Evolutionary conservation across 2,797 vertebrate species (phyloP).

Genomic region (Pampus argenteus): DNA sequence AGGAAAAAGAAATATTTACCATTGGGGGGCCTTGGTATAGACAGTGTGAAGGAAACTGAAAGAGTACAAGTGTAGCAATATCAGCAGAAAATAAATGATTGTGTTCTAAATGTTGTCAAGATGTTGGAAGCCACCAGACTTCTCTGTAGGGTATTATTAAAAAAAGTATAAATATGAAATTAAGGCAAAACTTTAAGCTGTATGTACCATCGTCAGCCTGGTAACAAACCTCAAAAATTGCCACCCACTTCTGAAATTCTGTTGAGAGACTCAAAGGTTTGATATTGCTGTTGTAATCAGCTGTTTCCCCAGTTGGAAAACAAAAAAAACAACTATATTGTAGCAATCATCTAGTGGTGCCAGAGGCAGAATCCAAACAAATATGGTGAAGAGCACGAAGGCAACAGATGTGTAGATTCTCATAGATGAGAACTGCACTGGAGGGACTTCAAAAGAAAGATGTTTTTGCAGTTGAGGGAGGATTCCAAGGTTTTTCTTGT

Average conservation of each 20-base stretch:
- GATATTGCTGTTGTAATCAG: not conserved
- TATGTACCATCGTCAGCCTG: not conserved
- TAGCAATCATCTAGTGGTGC: not conserved
- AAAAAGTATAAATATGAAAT: conserved; percentile 1
- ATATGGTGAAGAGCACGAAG: not conserved
- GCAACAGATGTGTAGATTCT: no score
- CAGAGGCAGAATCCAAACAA: not conserved
- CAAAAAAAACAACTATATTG: no score
- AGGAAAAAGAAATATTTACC: conserved; percentile 10
- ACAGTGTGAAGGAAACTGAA: not conserved
- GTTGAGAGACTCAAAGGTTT: not conserved
- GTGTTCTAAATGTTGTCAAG: not conserved
- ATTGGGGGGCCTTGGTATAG: not conserved
- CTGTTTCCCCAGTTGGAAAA: not conserved
- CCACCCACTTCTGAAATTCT: not conserved
- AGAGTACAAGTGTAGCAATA: conserved; percentile 1
- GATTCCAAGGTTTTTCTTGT: not conserved
- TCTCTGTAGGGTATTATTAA: not conserved
- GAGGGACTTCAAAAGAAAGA: not conserved
- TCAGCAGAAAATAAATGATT: conserved; percentile 7
- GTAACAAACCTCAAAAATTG: not conserved
- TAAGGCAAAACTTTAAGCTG: not conserved
- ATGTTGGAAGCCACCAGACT: not conserved
- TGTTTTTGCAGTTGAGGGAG: not conserved
- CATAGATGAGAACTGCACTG: not conserved